Evolutionary conservation across 2,888 invertebrate species (phyloP).

Genomic region (Diaprepes abbreviatus): DNA sequence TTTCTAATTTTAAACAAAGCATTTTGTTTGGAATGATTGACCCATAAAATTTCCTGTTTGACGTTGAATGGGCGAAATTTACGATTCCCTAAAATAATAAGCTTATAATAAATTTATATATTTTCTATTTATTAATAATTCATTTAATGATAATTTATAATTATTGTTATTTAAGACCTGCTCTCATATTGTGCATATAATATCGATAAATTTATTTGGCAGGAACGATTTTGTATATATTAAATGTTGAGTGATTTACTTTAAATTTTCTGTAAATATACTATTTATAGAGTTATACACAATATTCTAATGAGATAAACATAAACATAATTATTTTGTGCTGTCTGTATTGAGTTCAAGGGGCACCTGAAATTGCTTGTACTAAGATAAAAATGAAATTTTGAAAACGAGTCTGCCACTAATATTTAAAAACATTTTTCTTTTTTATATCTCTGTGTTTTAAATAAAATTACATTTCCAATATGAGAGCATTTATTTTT

Average conservation of each 20-base stretch:
- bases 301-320: too few species aligned
- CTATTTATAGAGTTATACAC: too few species aligned
- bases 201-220: conserved; percentile 34
- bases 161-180: conserved; percentile 41
- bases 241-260: background rate
- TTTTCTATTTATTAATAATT: conserved; percentile 45
- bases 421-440: too few species aligned
- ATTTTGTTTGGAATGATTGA: conserved; percentile 48
- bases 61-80: conserved; percentile 40
- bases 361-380: too few species aligned
- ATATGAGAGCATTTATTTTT: too few species aligned
- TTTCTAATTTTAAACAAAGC: conserved; percentile 49
- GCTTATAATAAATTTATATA: conserved; percentile 41
- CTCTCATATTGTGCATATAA: conserved; percentile 26
- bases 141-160: conserved; percentile 43
- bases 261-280: background rate
- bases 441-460: too few species aligned
- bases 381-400: too few species aligned
- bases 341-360: too few species aligned
- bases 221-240: conserved; percentile 42
- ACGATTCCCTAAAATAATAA: conserved; percentile 47
- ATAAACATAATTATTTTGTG: too few species aligned
- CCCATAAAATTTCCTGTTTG: conserved; percentile 46
- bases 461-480: too few species aligned
- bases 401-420: too few species aligned